phyloP scores from a whole-genome alignment of 2,888 invertebrate species.

The Agonopterix alstromeriana region DNA sequence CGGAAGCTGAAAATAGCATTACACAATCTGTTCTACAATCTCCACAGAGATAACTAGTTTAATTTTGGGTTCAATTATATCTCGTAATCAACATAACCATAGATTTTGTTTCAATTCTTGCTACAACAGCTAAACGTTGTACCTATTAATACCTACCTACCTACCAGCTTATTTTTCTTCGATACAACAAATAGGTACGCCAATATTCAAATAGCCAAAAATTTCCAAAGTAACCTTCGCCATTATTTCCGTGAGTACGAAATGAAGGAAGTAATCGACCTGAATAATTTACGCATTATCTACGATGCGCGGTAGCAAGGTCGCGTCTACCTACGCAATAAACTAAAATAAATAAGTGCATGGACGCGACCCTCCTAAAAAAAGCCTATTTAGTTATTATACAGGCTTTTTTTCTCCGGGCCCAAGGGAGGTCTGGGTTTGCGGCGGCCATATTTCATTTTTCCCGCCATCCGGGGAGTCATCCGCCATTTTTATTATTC shows the following conservation, averaged over 20 bases:
- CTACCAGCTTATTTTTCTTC: no score
- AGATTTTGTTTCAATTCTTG: no score
- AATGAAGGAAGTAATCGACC: neutral
- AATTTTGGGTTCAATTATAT: no score
- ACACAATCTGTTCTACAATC: slow-evolving; percentile 1
- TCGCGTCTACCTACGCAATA: slow-evolving; percentile 19
- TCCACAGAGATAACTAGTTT: no score
- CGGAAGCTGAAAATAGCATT: slow-evolving; percentile 13
- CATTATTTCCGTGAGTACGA: neutral
- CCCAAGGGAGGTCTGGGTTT: slow-evolving; percentile 16
- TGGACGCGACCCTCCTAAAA: slow-evolving; percentile 18
- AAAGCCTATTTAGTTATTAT: slow-evolving; percentile 11
- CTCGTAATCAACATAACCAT: no score
- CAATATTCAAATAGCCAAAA: no score
- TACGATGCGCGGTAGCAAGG: slow-evolving; percentile 1
- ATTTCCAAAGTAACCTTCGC: no score
- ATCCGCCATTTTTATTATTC: slow-evolving; percentile 49
- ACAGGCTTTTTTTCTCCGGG: neutral
- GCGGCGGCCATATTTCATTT: slow-evolving; percentile 57
- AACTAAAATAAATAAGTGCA: slow-evolving; percentile 19
- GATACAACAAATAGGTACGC: no score
- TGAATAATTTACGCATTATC: neutral
- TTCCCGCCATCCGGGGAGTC: slow-evolving; percentile 41
- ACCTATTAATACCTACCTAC: no score
- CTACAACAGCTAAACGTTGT: no score